Base-by-base conservation (phyloP, 2,797 vertebrate genomes). In the Heliangelus exortis region DNA sequence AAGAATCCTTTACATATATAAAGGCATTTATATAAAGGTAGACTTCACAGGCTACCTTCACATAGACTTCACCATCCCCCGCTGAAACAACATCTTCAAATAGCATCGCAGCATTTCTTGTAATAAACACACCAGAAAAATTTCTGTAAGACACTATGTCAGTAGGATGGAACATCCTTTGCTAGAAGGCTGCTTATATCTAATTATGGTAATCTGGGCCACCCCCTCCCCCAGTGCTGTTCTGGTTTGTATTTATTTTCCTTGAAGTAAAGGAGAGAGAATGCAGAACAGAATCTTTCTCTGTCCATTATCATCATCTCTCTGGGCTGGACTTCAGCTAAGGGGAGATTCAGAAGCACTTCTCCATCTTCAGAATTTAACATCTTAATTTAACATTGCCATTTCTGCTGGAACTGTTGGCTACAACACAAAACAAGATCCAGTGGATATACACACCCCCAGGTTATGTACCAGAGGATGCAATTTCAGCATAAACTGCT, bases 121-220 rank as follows among this genome's bases (percentile, higher is more conserved):
- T 29, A 34, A 50, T 47, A 74, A 71, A 86, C 77, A 43, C 65
- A 91, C 5, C 18, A 75, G n/a, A 67, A 93, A 53, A 36, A 67
- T 0, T 21, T 66, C 34, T 21, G 17, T 75, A 21, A 95, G 69
- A 91, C 36, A 85, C 15, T 41, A 26, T 62, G 58, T 66, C 83
- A 92, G 74, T 57, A 67, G 83, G 92, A 58, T 59, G 90, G 63
- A 9, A 67, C 48, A 87, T 36, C 33, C 67, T 94, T 79, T 77
- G 77, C 88, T 90, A 79, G 67, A 87, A 95, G 86, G 62, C 79
- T 72, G 69, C 66, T 89, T 94, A 16, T 72, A 36, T 51, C 85
- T 82, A 93, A 89, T 74, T 66, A 92, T 4, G 20, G 66, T 67
- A 91, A 93, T 59, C 62, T 43, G 25, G 73, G 34, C 66, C 59